Percentiles rank a stretch among this genome's conserved stretches.
Conservation (phyloP, 1,140 invertebrate species). For the Dendroctonus valens region DNA sequence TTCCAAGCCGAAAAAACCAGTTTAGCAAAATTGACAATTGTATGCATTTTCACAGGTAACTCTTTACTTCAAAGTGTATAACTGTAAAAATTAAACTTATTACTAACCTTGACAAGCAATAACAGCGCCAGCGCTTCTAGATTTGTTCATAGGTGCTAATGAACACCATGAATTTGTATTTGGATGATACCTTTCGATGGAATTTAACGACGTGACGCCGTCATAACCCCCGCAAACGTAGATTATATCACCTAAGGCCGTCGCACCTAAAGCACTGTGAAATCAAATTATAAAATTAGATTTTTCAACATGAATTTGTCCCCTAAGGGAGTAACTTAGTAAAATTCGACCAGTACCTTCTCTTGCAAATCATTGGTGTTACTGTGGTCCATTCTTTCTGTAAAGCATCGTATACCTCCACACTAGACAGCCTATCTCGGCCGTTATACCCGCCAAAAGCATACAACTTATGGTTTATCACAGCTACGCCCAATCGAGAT, state of each 20-base stretch:
- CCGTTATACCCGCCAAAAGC: constrained; percentile 82
- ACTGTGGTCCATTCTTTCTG: constrained; percentile 76
- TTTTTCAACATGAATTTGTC: background rate
- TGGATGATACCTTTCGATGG: constrained; percentile 80
- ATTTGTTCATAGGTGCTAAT: constrained; percentile 81
- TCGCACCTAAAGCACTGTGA: constrained; percentile 78
- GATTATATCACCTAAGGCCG: constrained; percentile 73
- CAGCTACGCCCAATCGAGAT: constrained; percentile 82
- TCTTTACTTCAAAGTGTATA: background rate
- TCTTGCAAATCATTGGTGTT: constrained; percentile 78
- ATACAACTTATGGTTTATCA: constrained; percentile 72
- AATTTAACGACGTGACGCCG: constrained; percentile 82
- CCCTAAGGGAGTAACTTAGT: background rate
- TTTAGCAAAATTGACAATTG: background rate
- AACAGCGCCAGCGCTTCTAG: constrained; percentile 85
- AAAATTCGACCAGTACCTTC: constrained; percentile 58
- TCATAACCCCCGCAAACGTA: constrained; percentile 91
- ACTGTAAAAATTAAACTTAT: background rate
- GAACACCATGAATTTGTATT: constrained; percentile 74
- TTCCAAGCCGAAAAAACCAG: too few relatives aligned
- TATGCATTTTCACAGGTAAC: background rate
- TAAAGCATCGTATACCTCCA: constrained; percentile 82
- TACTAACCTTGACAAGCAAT: constrained; percentile 65
- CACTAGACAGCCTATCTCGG: constrained; percentile 76
- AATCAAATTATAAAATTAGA: constrained; percentile 1